These are phyloP conservation scores for Hydriomena furcata DNA, from an alignment of 2,888 invertebrate genomes.

Conservation along the genomic window DNA sequence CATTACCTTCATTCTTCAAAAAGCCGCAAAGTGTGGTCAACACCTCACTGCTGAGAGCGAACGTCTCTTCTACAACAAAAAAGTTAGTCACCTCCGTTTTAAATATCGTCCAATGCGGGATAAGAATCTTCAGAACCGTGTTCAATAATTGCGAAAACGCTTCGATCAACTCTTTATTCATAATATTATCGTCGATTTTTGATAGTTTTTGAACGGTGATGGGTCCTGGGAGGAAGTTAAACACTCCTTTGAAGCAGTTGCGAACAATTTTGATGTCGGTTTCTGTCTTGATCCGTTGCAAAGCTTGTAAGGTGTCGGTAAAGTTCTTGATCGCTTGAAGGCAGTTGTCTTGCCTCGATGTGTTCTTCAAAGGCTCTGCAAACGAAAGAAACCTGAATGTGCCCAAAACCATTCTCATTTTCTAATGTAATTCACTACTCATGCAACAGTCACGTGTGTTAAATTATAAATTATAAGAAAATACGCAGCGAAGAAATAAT, in stretches of 20 bases:
- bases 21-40: slow-evolving; percentile 71
- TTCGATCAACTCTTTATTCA: slow-evolving; percentile 61
- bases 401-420: slow-evolving; percentile 66
- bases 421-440: slow-evolving; percentile 35
- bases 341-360: slow-evolving; percentile 34
- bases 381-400: slow-evolving; percentile 75
- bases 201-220: slow-evolving; percentile 87
- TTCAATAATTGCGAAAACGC: slow-evolving; percentile 80
- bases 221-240: slow-evolving; percentile 77
- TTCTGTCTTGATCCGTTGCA: slow-evolving; percentile 57
- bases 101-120: slow-evolving; percentile 84
- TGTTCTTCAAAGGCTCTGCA: slow-evolving; percentile 50
- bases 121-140: slow-evolving; percentile 71
- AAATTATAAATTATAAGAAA: background rate
- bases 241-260: slow-evolving; percentile 35
- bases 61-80: slow-evolving; percentile 82
- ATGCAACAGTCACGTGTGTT: slow-evolving; percentile 17
- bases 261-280: slow-evolving; percentile 43
- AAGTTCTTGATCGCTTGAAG: slow-evolving; percentile 50
- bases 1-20: slow-evolving; percentile 68
- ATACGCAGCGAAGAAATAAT: background rate
- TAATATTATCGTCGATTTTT: slow-evolving; percentile 67
- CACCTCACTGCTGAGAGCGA: slow-evolving; percentile 71
- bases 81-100: slow-evolving; percentile 67
- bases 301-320: slow-evolving; percentile 53